These are phyloP conservation scores for Antechinus flavipes DNA, from an alignment of 2,113 vertebrate species.

Conservation along the genomic window DNA sequence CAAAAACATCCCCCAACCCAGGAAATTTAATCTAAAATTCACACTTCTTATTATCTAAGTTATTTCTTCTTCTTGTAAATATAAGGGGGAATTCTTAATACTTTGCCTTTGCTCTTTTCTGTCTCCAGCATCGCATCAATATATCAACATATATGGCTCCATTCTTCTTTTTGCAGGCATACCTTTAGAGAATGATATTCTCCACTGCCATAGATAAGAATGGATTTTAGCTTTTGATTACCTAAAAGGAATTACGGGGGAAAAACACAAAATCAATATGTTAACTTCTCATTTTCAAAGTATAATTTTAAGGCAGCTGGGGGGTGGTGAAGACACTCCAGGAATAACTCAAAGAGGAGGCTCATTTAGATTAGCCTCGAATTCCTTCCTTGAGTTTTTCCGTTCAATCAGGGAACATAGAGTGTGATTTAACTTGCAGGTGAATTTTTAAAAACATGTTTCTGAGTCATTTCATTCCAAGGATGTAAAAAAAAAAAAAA, in stretches of 20 bases:
- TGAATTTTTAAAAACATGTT: slow-evolving; percentile 25
- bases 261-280: slow-evolving; percentile 82
- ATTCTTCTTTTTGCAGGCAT: slow-evolving; percentile 40
- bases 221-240: slow-evolving; percentile 70
- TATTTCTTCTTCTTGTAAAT: slow-evolving; percentile 34
- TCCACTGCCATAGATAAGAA: slow-evolving; percentile 49
- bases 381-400: slow-evolving; percentile 20
- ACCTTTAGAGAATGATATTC: slow-evolving; percentile 70
- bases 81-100: slow-evolving; percentile 45
- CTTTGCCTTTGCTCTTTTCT: slow-evolving; percentile 60
- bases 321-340: slow-evolving; percentile 77
- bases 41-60: slow-evolving; percentile 34
- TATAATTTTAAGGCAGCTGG: slow-evolving; percentile 81
- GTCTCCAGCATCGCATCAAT: slow-evolving; percentile 47
- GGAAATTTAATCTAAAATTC: slow-evolving; percentile 34
- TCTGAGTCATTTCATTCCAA: slow-evolving; percentile 63
- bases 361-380: slow-evolving; percentile 74
- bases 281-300: slow-evolving; percentile 83
- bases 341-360: slow-evolving; percentile 78
- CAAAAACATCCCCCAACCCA: slow-evolving; percentile 44
- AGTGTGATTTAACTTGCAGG: slow-evolving; percentile 27
- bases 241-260: slow-evolving; percentile 79
- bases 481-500: slow-evolving; percentile 51
- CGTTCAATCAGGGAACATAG: slow-evolving; percentile 46
- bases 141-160: slow-evolving; percentile 53